These are phyloP conservation scores for Neocrepidodera transversa DNA, from an alignment of 2,888 invertebrate genomes.

Conservation along the genomic window DNA sequence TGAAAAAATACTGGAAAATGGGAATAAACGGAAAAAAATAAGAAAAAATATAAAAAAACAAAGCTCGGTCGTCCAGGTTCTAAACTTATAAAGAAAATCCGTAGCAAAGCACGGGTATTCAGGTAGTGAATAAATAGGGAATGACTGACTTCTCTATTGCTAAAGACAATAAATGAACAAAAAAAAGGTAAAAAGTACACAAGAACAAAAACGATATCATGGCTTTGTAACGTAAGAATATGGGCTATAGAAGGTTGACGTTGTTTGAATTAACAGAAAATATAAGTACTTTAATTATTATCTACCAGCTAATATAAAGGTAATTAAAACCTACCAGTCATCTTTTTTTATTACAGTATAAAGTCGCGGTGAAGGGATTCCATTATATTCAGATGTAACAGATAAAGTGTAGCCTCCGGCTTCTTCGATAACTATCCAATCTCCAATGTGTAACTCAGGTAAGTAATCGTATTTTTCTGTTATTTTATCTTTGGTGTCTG, in stretches of 20 bases:
- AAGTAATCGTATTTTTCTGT: conserved; percentile 59
- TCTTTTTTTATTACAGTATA: conserved; percentile 55
- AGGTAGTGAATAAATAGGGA: too few species aligned
- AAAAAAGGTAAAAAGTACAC: too few species aligned
- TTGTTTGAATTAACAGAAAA: not conserved
- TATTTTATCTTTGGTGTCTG: conserved; percentile 67
- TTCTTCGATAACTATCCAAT: conserved; percentile 69
- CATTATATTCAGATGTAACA: conserved; percentile 67
- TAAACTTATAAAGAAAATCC: too few species aligned
- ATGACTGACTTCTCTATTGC: too few species aligned
- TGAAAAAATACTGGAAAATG: not conserved
- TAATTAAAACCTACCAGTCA: conserved; percentile 51
- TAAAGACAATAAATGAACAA: too few species aligned
- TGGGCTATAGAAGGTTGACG: not conserved
- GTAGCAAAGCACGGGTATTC: too few species aligned
- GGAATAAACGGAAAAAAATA: too few species aligned
- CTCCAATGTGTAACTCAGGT: conserved; percentile 61
- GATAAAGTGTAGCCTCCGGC: conserved; percentile 70
- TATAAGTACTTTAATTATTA: not conserved
- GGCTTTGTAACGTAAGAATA: too few species aligned
- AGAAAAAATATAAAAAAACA: too few species aligned
- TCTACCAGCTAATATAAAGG: too few species aligned
- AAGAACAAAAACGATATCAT: too few species aligned
- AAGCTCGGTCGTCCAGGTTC: too few species aligned
- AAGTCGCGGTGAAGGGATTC: conserved; percentile 61